These are phyloP conservation scores for Asteroscopus sphinx DNA, from an alignment of 2,888 invertebrate genomes.

Conservation along the genomic window DNA sequence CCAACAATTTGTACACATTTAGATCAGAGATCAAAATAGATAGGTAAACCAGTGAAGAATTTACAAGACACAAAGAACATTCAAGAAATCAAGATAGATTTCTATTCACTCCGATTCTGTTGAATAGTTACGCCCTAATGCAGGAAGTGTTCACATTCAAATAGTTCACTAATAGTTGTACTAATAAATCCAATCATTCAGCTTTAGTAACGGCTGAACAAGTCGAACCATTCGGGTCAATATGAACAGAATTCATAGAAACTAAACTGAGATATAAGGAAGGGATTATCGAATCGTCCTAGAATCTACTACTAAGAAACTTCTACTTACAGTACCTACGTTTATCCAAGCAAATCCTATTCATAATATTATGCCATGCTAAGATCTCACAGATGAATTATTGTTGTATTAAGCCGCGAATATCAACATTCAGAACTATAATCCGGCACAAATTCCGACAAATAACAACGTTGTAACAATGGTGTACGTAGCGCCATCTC, in stretches of 20 bases:
- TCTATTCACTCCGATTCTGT: constrained; percentile 18
- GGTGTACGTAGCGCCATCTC: constrained; percentile 68
- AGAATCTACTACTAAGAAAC: constrained; percentile 44
- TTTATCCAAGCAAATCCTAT: constrained; percentile 27
- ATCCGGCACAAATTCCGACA: constrained; percentile 33
- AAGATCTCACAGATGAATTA: constrained; percentile 46
- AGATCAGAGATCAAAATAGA: constrained; percentile 1
- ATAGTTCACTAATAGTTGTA: constrained; percentile 41
- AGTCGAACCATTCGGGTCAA: constrained; percentile 27
- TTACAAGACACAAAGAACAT: constrained; percentile 14
- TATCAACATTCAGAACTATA: constrained; percentile 34
- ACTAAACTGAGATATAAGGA: constrained; percentile 47
- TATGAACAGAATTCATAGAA: constrained; percentile 31
- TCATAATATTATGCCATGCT: constrained; percentile 51
- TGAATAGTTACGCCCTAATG: constrained; percentile 18
- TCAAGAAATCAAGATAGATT: constrained; percentile 19
- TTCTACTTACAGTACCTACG: constrained; percentile 33
- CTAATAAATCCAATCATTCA: constrained; percentile 52
- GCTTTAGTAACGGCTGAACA: constrained; percentile 14
- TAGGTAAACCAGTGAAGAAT: constrained; percentile 13
- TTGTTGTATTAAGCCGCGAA: constrained; percentile 50
- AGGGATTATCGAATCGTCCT: constrained; percentile 38
- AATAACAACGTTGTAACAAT: constrained; percentile 19
- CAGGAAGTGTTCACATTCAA: constrained; percentile 51
- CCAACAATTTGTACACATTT: not conserved